phyloP scores from a whole-genome alignment of 2,888 invertebrate species.

The Limnephilus auricula region DNA sequence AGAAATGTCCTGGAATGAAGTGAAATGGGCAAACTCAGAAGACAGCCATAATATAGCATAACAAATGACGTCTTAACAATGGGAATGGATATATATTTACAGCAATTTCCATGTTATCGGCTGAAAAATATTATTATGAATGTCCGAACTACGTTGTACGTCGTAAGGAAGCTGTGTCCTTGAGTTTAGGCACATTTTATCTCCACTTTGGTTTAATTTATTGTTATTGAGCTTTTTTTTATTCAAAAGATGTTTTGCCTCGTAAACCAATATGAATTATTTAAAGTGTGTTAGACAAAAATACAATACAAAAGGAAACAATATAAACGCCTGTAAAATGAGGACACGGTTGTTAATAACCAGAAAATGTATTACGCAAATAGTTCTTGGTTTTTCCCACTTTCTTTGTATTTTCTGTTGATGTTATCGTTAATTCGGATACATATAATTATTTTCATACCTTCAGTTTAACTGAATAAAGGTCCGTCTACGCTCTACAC shows the following conservation, averaged over 20 bases:
- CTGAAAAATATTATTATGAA: background rate
- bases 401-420: background rate
- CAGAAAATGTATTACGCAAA: background rate
- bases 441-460: background rate
- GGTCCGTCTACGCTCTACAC: no score
- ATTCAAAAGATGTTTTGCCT: background rate
- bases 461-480: no score
- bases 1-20: constrained; percentile 32
- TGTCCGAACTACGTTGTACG: background rate
- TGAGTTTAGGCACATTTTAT: background rate
- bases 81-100: background rate
- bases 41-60: background rate
- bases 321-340: background rate
- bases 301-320: background rate
- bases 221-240: background rate
- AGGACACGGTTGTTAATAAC: background rate
- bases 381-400: background rate
- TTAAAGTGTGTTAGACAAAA: background rate
- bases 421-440: background rate
- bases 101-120: background rate
- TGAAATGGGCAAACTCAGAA: background rate
- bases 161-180: background rate
- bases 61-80: constrained; percentile 13
- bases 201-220: background rate
- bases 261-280: background rate